Evolutionary conservation across 2,113 vertebrate genomes (phyloP), one percentile per base, ranked within the genome.

Genomic region (Paralichthys olivaceus): DNA sequence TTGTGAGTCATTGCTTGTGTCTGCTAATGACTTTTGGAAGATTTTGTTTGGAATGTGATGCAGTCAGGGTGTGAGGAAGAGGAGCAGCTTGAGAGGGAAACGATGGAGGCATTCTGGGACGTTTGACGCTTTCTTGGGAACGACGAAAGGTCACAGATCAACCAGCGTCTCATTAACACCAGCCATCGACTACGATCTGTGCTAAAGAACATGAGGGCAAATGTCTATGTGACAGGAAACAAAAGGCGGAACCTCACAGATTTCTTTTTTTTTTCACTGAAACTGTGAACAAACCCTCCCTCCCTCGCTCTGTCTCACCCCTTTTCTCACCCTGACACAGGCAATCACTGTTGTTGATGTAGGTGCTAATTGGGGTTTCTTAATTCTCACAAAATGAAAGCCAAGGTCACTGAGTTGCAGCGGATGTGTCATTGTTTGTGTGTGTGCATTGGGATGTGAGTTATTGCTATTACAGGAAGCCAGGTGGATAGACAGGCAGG

Each of bases 361-460:
- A 68, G 28, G 17, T 89, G 79, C 63, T 80, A 80, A 89, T 65
- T 83, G 68, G 57, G 20, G 23, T 71, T 72, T 86, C 61, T 79
- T 85, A 56, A 84, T 89, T 90, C 71, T 83, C 29, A 66, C 69
- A 87, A 86, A 84, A 90, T 81, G 57, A 84, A 87, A 86, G 66
- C 68, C 62, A 62, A 25, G 67, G 65, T 37, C 19, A 40, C 29
- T 54, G 37, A 76, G 77, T 34, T 58, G 32, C 12, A 40, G 37
- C 32, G 49, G 45, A 32, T 51, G 22, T 80, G 73, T 54, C 66
- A 19, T 53, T 55, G 53, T 55, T 1, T 55, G 53, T 55, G 11
- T 13, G 53, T 55, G 53, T 55, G 53, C 25, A 22, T 22, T 59
- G 51, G 59, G 73, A 59, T 78, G 65, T 23, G 76, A 75, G 78